Conservation (phyloP, 2,888 invertebrate genomes). For the Rhorus exstirpatorius region DNA sequence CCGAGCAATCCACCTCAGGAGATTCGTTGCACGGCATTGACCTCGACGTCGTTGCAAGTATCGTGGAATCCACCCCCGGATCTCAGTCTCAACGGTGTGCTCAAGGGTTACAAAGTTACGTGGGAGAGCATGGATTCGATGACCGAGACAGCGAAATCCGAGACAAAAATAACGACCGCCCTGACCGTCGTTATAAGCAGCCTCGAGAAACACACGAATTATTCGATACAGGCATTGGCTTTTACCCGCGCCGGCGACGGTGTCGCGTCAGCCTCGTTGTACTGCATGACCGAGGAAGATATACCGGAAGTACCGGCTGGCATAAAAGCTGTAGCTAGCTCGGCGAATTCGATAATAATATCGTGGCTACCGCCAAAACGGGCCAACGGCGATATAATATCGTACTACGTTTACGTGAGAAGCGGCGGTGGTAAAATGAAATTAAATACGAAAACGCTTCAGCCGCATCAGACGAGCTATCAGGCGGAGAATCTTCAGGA, state of each 20-base stretch:
- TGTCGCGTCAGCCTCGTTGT: slow-evolving; percentile 93
- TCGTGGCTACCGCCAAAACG: slow-evolving; percentile 96
- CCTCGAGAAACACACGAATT: slow-evolving; percentile 95
- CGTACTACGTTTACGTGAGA: slow-evolving; percentile 83
- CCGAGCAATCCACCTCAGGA: slow-evolving; percentile 95
- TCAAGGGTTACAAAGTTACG: slow-evolving; percentile 94
- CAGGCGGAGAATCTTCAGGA: slow-evolving; percentile 84
- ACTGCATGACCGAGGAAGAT: slow-evolving; percentile 96
- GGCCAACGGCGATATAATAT: slow-evolving; percentile 90
- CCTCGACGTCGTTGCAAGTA: slow-evolving; percentile 94
- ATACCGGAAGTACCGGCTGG: slow-evolving; percentile 96
- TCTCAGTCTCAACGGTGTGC: slow-evolving; percentile 93
- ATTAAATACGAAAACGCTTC: slow-evolving; percentile 80
- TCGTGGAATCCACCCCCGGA: slow-evolving; percentile 94
- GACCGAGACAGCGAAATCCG: slow-evolving; percentile 82
- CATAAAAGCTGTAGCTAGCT: slow-evolving; percentile 95
- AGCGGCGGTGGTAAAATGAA: slow-evolving; percentile 83
- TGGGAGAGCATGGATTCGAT: slow-evolving; percentile 84
- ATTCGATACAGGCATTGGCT: slow-evolving; percentile 95
- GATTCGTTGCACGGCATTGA: slow-evolving; percentile 93
- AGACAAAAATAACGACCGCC: slow-evolving; percentile 90
- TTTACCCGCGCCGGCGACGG: slow-evolving; percentile 97
- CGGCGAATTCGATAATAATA: slow-evolving; percentile 93
- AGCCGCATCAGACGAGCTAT: slow-evolving; percentile 84
- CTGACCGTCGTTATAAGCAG: slow-evolving; percentile 91